Conservation (phyloP, 2,888 invertebrate genomes). For the Exephanes ischioxanthus region DNA sequence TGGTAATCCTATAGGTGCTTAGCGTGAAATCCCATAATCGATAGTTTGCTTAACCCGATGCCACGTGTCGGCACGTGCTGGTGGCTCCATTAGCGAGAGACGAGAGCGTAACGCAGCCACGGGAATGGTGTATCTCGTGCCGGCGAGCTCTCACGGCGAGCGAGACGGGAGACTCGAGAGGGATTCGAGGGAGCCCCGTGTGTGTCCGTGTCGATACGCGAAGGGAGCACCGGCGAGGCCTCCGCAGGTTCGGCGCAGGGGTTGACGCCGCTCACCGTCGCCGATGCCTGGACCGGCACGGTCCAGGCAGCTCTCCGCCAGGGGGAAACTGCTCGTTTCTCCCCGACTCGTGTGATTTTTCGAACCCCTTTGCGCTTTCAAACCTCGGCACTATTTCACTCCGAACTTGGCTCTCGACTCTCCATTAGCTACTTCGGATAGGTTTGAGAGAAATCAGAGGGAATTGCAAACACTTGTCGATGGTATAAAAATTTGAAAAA, state of each 20-base stretch:
- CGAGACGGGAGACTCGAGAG: constrained; percentile 46
- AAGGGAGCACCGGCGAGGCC: constrained; percentile 36
- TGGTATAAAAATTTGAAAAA: no score
- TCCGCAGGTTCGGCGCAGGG: constrained; percentile 45
- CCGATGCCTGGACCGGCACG: constrained; percentile 32
- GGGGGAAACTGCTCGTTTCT: constrained; percentile 13
- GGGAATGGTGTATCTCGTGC: constrained; percentile 30
- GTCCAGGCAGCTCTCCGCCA: not conserved
- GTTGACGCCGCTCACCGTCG: constrained; percentile 53
- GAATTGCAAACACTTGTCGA: no score
- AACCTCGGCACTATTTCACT: not conserved
- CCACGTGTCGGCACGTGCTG: constrained; percentile 84
- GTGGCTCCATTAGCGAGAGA: constrained; percentile 79
- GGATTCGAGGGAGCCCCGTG: constrained; percentile 71
- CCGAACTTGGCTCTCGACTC: constrained; percentile 27
- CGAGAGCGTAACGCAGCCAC: constrained; percentile 63
- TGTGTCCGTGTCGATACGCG: constrained; percentile 83
- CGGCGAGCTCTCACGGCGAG: constrained; percentile 15
- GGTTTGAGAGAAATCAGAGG: no score
- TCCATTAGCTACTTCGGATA: constrained; percentile 1
- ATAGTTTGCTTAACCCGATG: constrained; percentile 85
- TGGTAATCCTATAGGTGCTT: constrained; percentile 85
- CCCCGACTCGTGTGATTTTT: constrained; percentile 65
- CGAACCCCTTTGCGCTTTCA: constrained; percentile 2
- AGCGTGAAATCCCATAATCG: constrained; percentile 85